Conservation (phyloP, 2,888 invertebrate genomes). For the Oligia strigilis region DNA sequence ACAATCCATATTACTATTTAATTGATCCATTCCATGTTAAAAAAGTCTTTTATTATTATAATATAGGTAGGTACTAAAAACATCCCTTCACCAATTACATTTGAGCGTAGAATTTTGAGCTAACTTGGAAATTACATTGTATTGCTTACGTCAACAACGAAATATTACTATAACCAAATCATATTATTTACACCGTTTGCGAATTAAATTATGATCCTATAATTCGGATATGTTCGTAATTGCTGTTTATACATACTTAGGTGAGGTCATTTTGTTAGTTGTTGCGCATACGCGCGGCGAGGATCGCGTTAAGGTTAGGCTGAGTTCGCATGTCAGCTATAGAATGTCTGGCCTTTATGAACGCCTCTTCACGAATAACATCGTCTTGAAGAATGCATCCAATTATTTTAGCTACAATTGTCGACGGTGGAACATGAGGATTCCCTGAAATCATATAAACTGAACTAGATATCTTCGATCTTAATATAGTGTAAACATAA, state of each 20-base stretch:
- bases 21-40: conserved; percentile 38
- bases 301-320: conserved; percentile 77
- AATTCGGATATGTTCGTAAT: conserved; percentile 26
- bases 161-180: conserved; percentile 22
- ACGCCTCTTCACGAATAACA: conserved; percentile 86
- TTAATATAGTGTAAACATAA: background rate
- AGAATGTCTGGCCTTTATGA: conserved; percentile 85
- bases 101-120: conserved; percentile 67
- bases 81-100: conserved; percentile 50
- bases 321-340: conserved; percentile 85
- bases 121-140: conserved; percentile 43
- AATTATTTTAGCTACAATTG: conserved; percentile 95
- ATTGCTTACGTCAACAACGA: conserved; percentile 26
- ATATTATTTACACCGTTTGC: conserved; percentile 36
- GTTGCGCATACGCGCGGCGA: conserved; percentile 75
- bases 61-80: conserved; percentile 17
- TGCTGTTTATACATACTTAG: conserved; percentile 16
- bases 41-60: conserved; percentile 39
- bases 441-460: conserved; percentile 89
- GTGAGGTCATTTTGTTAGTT: conserved; percentile 62
- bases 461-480: conserved; percentile 28
- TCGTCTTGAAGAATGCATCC: conserved; percentile 92
- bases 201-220: conserved; percentile 38
- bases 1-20: conserved; percentile 21
- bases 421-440: conserved; percentile 94